Percentiles rank a stretch among this genome's conserved stretches.
Conservation (phyloP, 1,140 invertebrate species). For the Ylistrum balloti region DNA sequence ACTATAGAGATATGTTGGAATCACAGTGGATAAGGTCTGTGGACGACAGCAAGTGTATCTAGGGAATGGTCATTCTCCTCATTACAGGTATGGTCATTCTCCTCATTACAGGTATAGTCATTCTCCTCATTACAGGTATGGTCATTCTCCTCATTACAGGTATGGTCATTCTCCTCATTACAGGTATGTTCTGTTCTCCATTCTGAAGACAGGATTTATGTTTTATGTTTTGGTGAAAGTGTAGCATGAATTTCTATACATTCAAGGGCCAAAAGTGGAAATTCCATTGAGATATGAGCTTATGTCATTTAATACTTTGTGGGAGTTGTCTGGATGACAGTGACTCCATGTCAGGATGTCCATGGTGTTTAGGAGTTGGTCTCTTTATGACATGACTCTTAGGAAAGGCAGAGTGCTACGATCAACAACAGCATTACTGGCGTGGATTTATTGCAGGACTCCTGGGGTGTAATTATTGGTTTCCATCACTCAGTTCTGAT, state of each 20-base stretch:
- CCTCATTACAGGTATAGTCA: too few species aligned
- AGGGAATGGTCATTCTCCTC: too few species aligned
- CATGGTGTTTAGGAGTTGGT: background rate
- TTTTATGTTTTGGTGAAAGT: too few species aligned
- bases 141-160: too few species aligned
- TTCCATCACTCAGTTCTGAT: background rate
- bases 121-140: too few species aligned
- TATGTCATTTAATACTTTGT: too few species aligned
- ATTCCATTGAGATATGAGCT: background rate
- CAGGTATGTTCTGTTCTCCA: too few species aligned
- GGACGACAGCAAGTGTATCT: background rate
- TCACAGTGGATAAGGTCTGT: background rate
- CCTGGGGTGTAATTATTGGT: background rate
- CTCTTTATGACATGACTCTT: background rate
- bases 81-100: too few species aligned
- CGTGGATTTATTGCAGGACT: background rate
- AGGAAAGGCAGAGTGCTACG: background rate
- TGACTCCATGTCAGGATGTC: too few species aligned
- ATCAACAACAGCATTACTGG: background rate
- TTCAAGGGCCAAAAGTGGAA: background rate
- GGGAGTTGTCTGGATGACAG: too few species aligned
- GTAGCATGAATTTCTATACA: background rate
- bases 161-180: too few species aligned
- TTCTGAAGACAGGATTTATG: too few species aligned
- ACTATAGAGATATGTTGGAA: background rate